Percentiles rank a stretch among this genome's conserved stretches.
Conservation (phyloP, 2,888 invertebrate genomes). For the Troides oblongomaculatus region DNA sequence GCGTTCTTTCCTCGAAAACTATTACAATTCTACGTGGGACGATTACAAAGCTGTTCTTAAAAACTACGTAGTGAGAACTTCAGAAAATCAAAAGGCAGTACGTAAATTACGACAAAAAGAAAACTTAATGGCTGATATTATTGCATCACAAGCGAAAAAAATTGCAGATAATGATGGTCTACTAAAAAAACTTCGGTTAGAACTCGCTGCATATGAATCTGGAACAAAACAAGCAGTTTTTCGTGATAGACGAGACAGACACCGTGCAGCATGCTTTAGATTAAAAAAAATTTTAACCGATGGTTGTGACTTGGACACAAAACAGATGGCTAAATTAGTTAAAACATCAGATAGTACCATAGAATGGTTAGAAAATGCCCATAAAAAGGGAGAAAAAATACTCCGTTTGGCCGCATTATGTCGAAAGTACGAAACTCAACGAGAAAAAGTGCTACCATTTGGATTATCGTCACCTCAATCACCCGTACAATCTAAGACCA, state of each 20-base stretch:
- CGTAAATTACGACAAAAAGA: conserved; percentile 66
- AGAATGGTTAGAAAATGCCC: conserved; percentile 61
- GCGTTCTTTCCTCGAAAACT: conserved; percentile 61
- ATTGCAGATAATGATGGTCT: conserved; percentile 64
- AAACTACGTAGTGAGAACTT: conserved; percentile 59
- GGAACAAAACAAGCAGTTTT: conserved; percentile 70
- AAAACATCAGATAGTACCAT: conserved; percentile 60
- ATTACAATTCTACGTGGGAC: conserved; percentile 63
- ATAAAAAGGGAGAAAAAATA: conserved; percentile 74
- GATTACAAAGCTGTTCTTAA: conserved; percentile 64
- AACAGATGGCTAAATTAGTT: conserved; percentile 55
- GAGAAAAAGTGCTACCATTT: conserved; percentile 73
- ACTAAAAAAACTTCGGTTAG: conserved; percentile 57
- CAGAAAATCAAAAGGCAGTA: conserved; percentile 66
- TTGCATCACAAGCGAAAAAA: conserved; percentile 66
- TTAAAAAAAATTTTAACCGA: conserved; percentile 54
- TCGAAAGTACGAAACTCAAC: conserved; percentile 77
- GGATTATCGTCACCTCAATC: conserved; percentile 51
- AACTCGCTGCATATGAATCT: conserved; percentile 66
- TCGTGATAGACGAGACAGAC: conserved; percentile 63
- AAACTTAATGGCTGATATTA: conserved; percentile 69
- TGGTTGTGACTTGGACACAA: conserved; percentile 54
- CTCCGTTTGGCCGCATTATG: conserved; percentile 75
- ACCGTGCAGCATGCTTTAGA: conserved; percentile 57
- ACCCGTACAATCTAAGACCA: conserved; percentile 46